Percentiles rank a stretch among this genome's conserved stretches.
Evolutionary conservation across 2,888 invertebrate species (phyloP).

Genomic region (Chrysotoxum bicinctum): DNA sequence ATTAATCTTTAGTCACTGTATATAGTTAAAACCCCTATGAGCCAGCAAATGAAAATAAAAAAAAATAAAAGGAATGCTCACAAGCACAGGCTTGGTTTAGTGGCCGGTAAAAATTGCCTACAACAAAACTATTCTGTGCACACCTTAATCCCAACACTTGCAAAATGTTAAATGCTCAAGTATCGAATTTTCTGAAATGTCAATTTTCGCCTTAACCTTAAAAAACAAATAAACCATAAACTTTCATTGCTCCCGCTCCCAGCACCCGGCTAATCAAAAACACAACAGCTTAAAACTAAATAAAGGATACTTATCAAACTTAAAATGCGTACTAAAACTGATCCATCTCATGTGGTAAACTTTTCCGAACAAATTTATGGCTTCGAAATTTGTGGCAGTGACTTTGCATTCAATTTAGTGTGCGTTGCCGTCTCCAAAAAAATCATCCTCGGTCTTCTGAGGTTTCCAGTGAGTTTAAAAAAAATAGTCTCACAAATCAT

Average conservation of each 20-base stretch:
- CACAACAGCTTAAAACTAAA: background rate
- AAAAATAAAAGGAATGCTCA: no score
- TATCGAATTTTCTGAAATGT: background rate
- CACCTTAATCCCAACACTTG: no score
- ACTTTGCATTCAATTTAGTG: conserved; percentile 86
- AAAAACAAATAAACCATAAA: background rate
- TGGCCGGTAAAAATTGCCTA: no score
- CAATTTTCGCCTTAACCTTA: background rate
- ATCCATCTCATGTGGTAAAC: conserved; percentile 82
- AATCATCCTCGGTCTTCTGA: conserved; percentile 83
- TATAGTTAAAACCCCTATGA: no score
- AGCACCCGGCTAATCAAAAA: conserved; percentile 24
- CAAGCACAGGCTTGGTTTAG: no score
- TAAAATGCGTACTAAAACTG: conserved; percentile 76
- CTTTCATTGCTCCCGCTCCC: background rate
- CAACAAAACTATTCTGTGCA: no score
- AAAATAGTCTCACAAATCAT: no score
- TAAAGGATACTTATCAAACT: background rate
- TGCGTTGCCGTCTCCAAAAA: conserved; percentile 84
- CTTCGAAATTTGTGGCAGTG: conserved; percentile 85
- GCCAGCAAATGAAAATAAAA: no score
- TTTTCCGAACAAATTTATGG: conserved; percentile 83
- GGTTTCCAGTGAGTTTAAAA: conserved; percentile 83
- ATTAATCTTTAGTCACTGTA: no score
- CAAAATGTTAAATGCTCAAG: background rate